Conservation (phyloP, 2,113 vertebrate species). For the Muscicapa adusta region DNA sequence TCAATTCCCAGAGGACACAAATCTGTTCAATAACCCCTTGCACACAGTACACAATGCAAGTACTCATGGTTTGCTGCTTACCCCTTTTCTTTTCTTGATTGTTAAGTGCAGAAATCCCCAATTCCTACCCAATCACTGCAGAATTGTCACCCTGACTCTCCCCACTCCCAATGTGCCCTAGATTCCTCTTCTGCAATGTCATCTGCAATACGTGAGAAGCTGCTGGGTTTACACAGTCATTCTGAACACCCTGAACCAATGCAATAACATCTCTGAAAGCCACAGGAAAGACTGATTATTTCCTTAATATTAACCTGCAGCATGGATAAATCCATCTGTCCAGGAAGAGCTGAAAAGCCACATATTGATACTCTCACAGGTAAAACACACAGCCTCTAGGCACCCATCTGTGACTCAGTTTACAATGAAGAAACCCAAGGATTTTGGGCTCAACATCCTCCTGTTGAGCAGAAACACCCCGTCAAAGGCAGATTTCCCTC, state of each 20-base stretch:
- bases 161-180: not conserved
- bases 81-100: not conserved
- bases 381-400: not conserved
- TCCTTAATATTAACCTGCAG: not conserved
- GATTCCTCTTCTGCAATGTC: not conserved
- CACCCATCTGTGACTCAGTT: not conserved
- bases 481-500: not conserved
- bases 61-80: accelerated
- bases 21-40: not conserved
- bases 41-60: not conserved
- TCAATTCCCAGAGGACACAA: not conserved
- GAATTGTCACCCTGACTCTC: not conserved
- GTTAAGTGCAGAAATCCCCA: not conserved
- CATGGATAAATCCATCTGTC: not conserved
- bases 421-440: not conserved
- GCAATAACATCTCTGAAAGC: not conserved
- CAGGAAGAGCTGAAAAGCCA: accelerated
- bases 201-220: not conserved
- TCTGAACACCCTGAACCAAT: not conserved
- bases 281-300: not conserved
- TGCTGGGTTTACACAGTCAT: not conserved
- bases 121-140: not conserved
- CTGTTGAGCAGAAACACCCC: not conserved
- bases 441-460: not conserved
- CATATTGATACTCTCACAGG: not conserved